Base-by-base conservation (phyloP, 2,888 invertebrate species). In the Hirtodrosophila confusa region DNA sequence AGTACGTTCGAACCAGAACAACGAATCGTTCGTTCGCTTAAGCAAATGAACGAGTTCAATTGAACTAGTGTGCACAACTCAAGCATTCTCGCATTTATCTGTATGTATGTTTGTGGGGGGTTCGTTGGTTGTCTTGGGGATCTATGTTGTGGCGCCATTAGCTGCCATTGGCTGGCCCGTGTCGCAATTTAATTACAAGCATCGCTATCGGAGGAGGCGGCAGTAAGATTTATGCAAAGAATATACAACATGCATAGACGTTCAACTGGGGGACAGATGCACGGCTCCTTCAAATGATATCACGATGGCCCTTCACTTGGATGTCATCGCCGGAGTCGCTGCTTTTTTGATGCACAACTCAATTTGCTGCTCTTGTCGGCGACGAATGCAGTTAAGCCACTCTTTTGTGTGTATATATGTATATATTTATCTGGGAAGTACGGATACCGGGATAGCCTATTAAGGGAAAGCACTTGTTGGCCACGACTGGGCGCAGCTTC, bases 81-180 rank as follows among this genome's bases (percentile, higher is more conserved):
- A 0, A 2, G 0, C 9, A 7, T 6, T 1, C 45, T 39, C 45
- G 44, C 35, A 17, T 51, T 35, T 44, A 36, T 37, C 39, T 40
- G 40, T 41, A 27, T 29, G 29, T 31, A 17, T 53, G 48, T 44
- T 23, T 44, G 24, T 49, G 39, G 47, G 62, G 44, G 57, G 44
- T 49, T 69, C 70, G 66, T 63, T 69, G 69, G 55, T 82, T 71
- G 74, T 78, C 77, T 66, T 72, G 70, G 65, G 68, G 71, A 87
- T 80, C 84, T 88, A 84, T 84, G 79, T 78, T 79, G 73, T 86
- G 86, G 86, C 86, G 86, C 86, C 86, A 86, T 72, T 80, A 75
- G 79, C 78, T 80, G 69, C 76, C 73, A 69, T 69, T 76, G 70
- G 64, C 71, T 67, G 75, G 74, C 75, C 78, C 80, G 86, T 86